Conservation (phyloP, 2,888 invertebrate species). For the Agonopterix subpropinquella region DNA sequence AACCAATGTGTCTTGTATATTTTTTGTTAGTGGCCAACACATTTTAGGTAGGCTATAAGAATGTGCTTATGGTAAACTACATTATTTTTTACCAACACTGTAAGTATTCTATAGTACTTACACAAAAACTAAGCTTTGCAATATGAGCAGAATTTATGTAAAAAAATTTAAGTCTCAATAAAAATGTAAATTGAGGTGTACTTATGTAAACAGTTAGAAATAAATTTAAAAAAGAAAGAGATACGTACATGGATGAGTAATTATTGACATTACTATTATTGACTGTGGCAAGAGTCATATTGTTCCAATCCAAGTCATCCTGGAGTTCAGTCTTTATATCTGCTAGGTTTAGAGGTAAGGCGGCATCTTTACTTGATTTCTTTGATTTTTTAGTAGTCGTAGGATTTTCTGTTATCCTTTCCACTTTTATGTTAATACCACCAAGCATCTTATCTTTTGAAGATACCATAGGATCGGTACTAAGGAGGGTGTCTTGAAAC, state of each 20-base stretch:
- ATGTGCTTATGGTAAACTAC: too few relatives aligned
- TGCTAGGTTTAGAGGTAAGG: constrained; percentile 38
- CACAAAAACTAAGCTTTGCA: too few relatives aligned
- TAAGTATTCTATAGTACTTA: too few relatives aligned
- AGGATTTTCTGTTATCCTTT: constrained; percentile 31
- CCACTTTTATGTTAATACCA: constrained; percentile 61
- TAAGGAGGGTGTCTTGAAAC: constrained; percentile 11
- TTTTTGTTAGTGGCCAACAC: too few relatives aligned
- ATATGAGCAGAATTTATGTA: background rate
- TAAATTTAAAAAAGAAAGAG: constrained; percentile 1
- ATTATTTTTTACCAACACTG: too few relatives aligned
- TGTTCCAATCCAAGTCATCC: constrained; percentile 66
- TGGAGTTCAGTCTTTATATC: constrained; percentile 69
- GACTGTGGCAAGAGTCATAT: constrained; percentile 65
- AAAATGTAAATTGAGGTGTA: background rate
- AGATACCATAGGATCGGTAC: constrained; percentile 24
- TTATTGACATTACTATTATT: constrained; percentile 54
- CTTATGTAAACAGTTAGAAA: too few relatives aligned
- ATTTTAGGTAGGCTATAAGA: too few relatives aligned
- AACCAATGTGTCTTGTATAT: too few relatives aligned
- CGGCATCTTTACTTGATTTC: constrained; percentile 36
- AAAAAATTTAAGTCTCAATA: background rate
- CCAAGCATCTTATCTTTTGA: constrained; percentile 62
- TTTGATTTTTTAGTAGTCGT: constrained; percentile 42
- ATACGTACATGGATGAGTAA: constrained; percentile 63